Conservation (phyloP, 2,888 invertebrate species). For the Pyrocoelia pectoralis region DNA sequence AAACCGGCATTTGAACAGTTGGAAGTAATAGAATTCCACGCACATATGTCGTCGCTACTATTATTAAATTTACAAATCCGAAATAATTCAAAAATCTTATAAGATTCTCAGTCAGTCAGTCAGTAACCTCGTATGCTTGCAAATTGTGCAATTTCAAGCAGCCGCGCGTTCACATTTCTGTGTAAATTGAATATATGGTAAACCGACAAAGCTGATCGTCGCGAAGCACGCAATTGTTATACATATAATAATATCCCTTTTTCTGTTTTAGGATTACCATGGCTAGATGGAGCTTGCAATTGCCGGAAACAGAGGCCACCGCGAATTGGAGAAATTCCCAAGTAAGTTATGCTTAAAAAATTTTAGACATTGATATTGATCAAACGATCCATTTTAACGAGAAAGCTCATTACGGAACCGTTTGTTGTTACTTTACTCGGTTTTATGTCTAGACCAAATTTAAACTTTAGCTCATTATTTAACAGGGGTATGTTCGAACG, state of each 20-base stretch:
- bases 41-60: neutral
- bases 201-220: too few relatives aligned
- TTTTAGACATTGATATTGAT: conserved; percentile 33
- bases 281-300: conserved; percentile 57
- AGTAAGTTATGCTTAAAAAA: too few relatives aligned
- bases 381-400: neutral
- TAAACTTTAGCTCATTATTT: too few relatives aligned
- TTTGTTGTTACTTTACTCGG: too few relatives aligned
- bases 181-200: too few relatives aligned
- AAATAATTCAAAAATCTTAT: neutral
- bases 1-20: too few relatives aligned
- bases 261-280: conserved; percentile 56
- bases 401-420: too few relatives aligned
- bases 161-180: neutral
- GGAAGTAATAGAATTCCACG: neutral
- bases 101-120: neutral
- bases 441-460: too few relatives aligned
- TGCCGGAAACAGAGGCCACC: conserved; percentile 58
- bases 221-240: neutral
- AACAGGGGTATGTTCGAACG: too few relatives aligned
- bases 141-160: neutral
- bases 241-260: conserved; percentile 16
- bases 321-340: conserved; percentile 59
- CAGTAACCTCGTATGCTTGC: neutral
- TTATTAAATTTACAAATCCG: neutral